These are phyloP conservation scores for Gari tellinella DNA, from an alignment of 2,888 invertebrate genomes.

Conservation along the genomic window DNA sequence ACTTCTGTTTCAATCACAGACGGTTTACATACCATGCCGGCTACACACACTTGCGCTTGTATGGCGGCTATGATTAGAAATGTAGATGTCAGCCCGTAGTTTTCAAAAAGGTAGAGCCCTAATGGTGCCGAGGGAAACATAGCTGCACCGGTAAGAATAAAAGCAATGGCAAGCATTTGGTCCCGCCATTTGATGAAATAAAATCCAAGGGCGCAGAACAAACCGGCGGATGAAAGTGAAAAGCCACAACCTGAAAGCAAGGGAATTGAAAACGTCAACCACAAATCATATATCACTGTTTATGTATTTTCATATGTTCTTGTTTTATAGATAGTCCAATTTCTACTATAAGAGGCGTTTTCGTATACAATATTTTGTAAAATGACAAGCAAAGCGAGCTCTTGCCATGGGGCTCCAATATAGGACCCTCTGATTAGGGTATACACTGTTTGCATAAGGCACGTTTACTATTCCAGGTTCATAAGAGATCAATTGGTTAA, in stretches of 20 bases:
- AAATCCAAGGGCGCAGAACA: slow-evolving; percentile 53
- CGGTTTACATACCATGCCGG: slow-evolving; percentile 49
- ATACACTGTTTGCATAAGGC: too few species aligned
- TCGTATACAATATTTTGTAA: too few species aligned
- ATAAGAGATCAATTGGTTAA: too few species aligned
- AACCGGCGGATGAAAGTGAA: slow-evolving; percentile 38
- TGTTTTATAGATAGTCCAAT: too few species aligned
- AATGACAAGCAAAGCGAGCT: too few species aligned
- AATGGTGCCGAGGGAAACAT: slow-evolving; percentile 57
- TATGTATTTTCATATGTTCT: too few species aligned
- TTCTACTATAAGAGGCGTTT: too few species aligned
- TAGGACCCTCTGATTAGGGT: too few species aligned
- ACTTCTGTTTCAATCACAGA: slow-evolving; percentile 40
- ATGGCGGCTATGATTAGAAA: slow-evolving; percentile 52
- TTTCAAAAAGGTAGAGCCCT: slow-evolving; percentile 30
- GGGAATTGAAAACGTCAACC: too few species aligned
- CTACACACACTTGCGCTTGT: slow-evolving; percentile 52
- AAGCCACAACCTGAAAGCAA: slow-evolving; percentile 57
- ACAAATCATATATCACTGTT: too few species aligned
- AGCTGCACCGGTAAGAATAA: slow-evolving; percentile 45
- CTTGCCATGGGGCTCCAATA: too few species aligned
- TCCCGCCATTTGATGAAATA: slow-evolving; percentile 53
- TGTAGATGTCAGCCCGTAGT: slow-evolving; percentile 26
- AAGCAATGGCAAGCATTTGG: slow-evolving; percentile 30
- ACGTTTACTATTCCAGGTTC: too few species aligned